These are phyloP conservation scores for Mixornis gularis DNA, from an alignment of 2,113 vertebrate genomes.

Conservation along the genomic window DNA sequence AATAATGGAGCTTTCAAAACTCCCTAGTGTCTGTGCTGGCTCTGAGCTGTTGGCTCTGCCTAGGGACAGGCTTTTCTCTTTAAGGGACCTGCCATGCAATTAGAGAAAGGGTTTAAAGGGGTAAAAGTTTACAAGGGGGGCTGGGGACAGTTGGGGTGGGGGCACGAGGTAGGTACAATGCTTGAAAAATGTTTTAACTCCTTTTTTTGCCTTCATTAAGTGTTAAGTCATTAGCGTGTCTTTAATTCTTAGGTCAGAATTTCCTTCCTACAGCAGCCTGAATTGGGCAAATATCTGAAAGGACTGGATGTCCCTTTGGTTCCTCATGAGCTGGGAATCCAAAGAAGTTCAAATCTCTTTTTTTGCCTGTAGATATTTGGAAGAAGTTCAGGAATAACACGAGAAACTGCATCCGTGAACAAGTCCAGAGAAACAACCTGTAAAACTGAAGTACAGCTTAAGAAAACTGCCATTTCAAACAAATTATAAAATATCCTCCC, in stretches of 20 bases:
- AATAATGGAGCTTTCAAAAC: background rate
- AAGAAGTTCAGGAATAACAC: background rate
- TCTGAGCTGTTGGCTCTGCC: background rate
- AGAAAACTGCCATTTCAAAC: background rate
- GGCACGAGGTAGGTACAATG: background rate
- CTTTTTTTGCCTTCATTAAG: background rate
- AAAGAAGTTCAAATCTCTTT: background rate
- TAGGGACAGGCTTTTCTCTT: background rate
- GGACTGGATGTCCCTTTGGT: background rate
- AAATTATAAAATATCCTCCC: background rate
- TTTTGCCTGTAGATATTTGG: background rate
- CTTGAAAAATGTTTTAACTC: background rate
- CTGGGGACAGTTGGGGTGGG: background rate
- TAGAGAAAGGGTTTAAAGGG: background rate
- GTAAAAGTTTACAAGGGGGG: background rate
- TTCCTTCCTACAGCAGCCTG: background rate
- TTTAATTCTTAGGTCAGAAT: background rate
- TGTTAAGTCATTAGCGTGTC: background rate
- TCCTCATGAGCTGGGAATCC: background rate
- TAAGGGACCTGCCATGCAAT: background rate
- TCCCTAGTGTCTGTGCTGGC: accelerated
- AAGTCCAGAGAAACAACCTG: background rate
- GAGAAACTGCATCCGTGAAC: background rate
- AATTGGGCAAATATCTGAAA: background rate
- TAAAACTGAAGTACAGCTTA: background rate